Evolutionary conservation across 2,888 invertebrate genomes (phyloP), one percentile per base, ranked within the genome.

Genomic region (Plebejus melissa): DNA sequence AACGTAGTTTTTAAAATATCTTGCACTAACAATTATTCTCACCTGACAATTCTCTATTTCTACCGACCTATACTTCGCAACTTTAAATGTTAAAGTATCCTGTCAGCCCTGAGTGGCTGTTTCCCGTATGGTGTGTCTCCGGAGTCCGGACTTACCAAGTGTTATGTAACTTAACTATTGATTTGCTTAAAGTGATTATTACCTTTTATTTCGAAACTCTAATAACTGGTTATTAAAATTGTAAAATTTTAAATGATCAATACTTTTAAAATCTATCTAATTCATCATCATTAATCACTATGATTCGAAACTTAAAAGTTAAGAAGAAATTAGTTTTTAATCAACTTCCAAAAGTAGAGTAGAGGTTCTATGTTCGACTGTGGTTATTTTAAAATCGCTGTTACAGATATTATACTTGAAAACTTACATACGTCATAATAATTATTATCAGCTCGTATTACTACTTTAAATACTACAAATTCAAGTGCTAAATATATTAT

Each of bases 131-230:
- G 83, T 83, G 82, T 82, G n/a, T n/a, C n/a, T n/a, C n/a, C 79
- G 79, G 28, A 22, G 28, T 60, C 11, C 11, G 77, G 79, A 76
- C 83, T 85, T 83, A 87, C 87, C 86, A 84, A 84, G 82, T 80
- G 79, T 81, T 87, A 83, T 81, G 86, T 84, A 88, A 86, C 80
- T 83, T 86, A 84, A 85, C 80, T 83, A 86, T 86, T 86, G 87
- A 89, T 89, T 88, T 88, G 86, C 87, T 86, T 87, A 87, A 85
- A 87, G 84, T 83, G 82, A 82, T 88, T 88, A 89, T 87, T 86
- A 84, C 80, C 82, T 83, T 84, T 82, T 80, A 81, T 83, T 82
- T 81, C 77, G 80, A 77, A 81, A 75, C 72, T 69, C 77, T 80
- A 79, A 78, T 74, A 36, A 72, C 13, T 9, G 72, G 74, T 74